phyloP scores from a whole-genome alignment of 2,113 vertebrate species.

The Vireo altiloquus region DNA sequence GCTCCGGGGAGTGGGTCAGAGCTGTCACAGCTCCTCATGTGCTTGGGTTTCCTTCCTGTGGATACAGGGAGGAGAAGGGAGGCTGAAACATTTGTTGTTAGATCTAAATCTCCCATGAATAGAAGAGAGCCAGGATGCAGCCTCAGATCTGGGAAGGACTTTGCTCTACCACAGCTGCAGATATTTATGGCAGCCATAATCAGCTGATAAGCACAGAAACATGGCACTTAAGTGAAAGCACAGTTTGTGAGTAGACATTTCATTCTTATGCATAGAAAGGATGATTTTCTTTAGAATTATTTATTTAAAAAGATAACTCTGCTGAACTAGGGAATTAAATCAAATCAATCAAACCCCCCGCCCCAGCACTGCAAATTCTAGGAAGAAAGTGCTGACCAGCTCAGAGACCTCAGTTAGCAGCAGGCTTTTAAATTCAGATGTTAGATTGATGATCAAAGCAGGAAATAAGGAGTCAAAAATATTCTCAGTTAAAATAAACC shows the following conservation, averaged over 20 bases:
- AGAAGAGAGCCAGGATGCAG: background rate
- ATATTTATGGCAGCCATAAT: background rate
- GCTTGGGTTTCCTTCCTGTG: background rate
- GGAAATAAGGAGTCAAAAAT: background rate
- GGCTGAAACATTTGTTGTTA: background rate
- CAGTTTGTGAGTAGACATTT: background rate
- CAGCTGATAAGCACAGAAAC: background rate
- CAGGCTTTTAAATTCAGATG: background rate
- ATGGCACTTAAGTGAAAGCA: background rate
- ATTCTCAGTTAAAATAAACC: background rate
- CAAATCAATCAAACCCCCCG: background rate
- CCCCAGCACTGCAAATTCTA: background rate
- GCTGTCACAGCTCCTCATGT: background rate
- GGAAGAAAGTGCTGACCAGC: background rate
- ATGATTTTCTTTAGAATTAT: background rate
- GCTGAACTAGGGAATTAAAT: background rate
- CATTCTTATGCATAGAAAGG: background rate
- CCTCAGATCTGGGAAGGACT: background rate
- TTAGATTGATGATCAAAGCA: background rate
- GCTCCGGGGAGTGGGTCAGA: background rate
- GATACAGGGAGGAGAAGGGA: background rate
- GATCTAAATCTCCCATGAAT: background rate
- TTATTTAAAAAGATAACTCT: background rate
- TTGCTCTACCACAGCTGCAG: background rate
- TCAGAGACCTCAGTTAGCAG: background rate